Percentiles rank a stretch among this genome's conserved stretches.
Evolutionary conservation across 2,888 invertebrate genomes (phyloP).

Genomic region (Mimachlamys varia): DNA sequence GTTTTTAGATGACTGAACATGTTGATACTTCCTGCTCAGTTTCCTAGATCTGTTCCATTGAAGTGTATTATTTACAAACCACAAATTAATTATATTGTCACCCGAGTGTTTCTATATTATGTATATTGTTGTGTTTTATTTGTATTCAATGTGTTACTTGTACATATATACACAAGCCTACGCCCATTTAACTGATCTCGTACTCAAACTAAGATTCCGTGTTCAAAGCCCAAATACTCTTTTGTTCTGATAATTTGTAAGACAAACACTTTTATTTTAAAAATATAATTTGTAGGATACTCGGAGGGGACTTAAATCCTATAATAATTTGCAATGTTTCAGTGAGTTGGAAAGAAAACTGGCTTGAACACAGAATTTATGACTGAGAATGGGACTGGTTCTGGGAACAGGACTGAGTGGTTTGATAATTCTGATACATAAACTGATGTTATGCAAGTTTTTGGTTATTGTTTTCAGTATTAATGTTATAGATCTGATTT

Average conservation of each 20-base stretch:
- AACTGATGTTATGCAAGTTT: not conserved
- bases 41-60: not conserved
- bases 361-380: too few species aligned
- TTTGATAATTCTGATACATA: not conserved
- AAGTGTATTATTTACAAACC: not conserved
- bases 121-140: not conserved
- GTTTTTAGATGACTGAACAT: not conserved
- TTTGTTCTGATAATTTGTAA: not conserved
- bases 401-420: not conserved
- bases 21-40: not conserved
- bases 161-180: not conserved
- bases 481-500: not conserved
- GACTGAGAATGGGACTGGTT: not conserved
- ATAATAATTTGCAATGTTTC: too few species aligned
- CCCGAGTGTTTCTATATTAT: not conserved
- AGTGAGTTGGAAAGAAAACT: not conserved
- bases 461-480: conserved; percentile 1
- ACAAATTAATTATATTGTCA: not conserved
- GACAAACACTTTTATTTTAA: not conserved
- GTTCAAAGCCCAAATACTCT: not conserved
- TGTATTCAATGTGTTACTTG: not conserved
- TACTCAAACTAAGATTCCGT: not conserved
- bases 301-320: too few species aligned
- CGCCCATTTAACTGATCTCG: not conserved
- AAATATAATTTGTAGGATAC: too few species aligned